Evolutionary conservation across 2,888 invertebrate species (phyloP), one percentile per base, ranked within the genome.

Genomic region (Leptopilina myrica): DNA sequence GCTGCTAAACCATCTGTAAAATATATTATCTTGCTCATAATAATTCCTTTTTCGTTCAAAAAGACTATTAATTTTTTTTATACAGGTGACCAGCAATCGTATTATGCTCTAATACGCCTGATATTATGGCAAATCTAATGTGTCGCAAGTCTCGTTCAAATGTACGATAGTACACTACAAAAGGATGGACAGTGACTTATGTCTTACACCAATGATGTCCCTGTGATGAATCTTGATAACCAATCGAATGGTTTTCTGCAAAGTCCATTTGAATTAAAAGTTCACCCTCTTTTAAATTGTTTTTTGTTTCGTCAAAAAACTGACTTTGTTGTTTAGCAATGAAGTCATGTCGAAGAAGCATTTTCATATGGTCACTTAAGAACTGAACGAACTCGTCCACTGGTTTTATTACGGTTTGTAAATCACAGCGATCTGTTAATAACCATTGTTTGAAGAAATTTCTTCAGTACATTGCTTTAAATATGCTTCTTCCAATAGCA

Each of bases 381-480:
- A 26, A 33, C 9, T 83, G 80, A 46, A 81, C 53, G 64, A 83
- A 84, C 66, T 83, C 81, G 76, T 82, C 76, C 3, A 75, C 65
- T 49, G 80, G 56, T 78, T 82, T 80, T 33, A 76, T 66, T 26
- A 85, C 59, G 1, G 82, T 84, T 78, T 84, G 80, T 49, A 84
- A 66, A 49, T 69, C 73, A 75, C 80, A 82, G 64, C 82, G 79
- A 79, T 85, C 81, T 2, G 79, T 79, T n/a, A 80, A 76, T 43
- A 79, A 62, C 84, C 85, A 83, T 59, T 85, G 85, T 11, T 85
- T 82, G 64, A 75, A 84, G 76, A 78, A 49, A 85, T 76, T 43
- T 65, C 75, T 64, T 85, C 80, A 14, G 78, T 64, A 26, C 76
- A 66, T 46, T 69, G 77, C 9, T 79, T 80, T 33, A 67, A 26